A percentile compares a stretch with the other conserved stretches of the same genome.
These are phyloP conservation scores for Scalopus aquaticus DNA, from an alignment of 2,113 vertebrate species.

Conservation along the genomic window DNA sequence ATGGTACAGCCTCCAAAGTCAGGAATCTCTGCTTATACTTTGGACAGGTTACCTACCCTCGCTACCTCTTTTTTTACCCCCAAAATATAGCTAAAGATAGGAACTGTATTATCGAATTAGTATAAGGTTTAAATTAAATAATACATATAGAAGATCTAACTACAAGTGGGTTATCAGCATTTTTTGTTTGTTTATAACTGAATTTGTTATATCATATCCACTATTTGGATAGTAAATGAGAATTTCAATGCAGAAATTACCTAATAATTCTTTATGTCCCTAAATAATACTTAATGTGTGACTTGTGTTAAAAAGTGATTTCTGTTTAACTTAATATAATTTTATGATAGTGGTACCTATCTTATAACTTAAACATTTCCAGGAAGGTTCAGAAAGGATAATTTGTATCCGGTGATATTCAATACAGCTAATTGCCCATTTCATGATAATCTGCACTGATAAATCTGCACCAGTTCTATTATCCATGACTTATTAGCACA, in stretches of 20 bases:
- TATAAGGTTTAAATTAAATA: background rate
- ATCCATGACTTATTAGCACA: background rate
- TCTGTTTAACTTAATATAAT: background rate
- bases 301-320: background rate
- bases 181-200: background rate
- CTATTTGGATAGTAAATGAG: background rate
- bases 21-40: background rate
- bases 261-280: background rate
- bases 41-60: background rate
- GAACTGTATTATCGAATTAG: background rate
- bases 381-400: background rate
- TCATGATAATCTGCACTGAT: background rate
- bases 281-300: background rate
- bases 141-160: background rate
- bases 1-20: background rate
- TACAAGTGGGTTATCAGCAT: background rate
- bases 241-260: background rate
- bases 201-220: background rate
- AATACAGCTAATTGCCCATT: background rate
- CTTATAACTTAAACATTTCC: constrained; percentile 26
- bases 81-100: background rate
- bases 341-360: background rate
- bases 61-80: background rate
- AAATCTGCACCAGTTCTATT: background rate
- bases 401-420: background rate